A percentile compares a stretch with the other conserved stretches of the same genome.
phyloP scores from a whole-genome alignment of 2,797 vertebrate genomes.

The Melanogrammus aeglefinus region DNA sequence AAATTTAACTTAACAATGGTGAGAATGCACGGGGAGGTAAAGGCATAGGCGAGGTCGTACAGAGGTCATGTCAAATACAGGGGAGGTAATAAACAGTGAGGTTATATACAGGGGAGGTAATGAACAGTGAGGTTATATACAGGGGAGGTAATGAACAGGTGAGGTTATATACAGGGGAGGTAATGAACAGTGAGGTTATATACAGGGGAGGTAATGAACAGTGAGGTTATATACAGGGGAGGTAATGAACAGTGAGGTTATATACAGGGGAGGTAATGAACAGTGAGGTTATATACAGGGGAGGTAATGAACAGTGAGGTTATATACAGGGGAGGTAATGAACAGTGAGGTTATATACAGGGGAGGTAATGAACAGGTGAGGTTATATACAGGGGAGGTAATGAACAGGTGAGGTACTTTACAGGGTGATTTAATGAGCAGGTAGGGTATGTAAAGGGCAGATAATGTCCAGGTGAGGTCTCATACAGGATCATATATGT shows the following conservation, averaged over 20 bases:
- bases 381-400: background rate
- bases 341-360: background rate
- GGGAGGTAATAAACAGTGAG: background rate
- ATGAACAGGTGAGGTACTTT: background rate
- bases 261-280: conserved; percentile 56
- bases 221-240: background rate
- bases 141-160: background rate
- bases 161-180: background rate
- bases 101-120: background rate
- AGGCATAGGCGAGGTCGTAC: conserved; percentile 81
- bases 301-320: background rate
- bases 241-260: conserved; percentile 67
- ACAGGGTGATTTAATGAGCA: background rate
- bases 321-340: background rate
- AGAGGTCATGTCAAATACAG: conserved; percentile 67
- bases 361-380: background rate
- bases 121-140: background rate
- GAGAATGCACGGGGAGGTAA: conserved; percentile 72
- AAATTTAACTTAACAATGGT: too few relatives aligned
- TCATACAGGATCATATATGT: background rate
- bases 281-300: conserved; percentile 21
- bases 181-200: background rate
- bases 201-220: background rate
- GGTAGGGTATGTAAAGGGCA: background rate
- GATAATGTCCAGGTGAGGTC: background rate